phyloP scores from a whole-genome alignment of 2,888 invertebrate species.

The Lithophane semibrunnea region DNA sequence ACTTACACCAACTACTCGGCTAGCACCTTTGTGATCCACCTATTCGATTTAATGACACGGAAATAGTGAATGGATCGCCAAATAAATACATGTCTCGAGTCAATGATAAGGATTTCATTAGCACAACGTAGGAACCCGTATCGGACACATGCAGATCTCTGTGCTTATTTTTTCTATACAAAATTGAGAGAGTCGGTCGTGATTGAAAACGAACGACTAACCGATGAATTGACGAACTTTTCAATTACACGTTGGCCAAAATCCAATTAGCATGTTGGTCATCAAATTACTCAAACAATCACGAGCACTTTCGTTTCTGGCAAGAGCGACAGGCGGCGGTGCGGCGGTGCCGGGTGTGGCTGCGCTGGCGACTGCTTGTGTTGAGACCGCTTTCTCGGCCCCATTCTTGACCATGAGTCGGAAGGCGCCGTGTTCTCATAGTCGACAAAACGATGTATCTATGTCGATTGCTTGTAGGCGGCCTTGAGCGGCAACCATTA shows the following conservation, averaged over 20 bases:
- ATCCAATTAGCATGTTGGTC: slow-evolving; percentile 72
- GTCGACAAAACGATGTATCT: slow-evolving; percentile 89
- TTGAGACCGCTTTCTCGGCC: slow-evolving; percentile 86
- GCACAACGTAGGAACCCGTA: slow-evolving; percentile 64
- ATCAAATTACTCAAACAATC: slow-evolving; percentile 72
- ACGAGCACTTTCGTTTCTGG: slow-evolving; percentile 70
- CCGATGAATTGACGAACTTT: slow-evolving; percentile 67
- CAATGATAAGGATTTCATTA: slow-evolving; percentile 83
- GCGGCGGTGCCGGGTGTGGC: slow-evolving; percentile 64
- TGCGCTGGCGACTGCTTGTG: slow-evolving; percentile 70
- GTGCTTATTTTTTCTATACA: slow-evolving; percentile 69
- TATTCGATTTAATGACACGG: slow-evolving; percentile 85
- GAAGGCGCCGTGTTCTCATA: slow-evolving; percentile 87
- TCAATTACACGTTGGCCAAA: slow-evolving; percentile 69
- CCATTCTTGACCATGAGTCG: slow-evolving; percentile 84
- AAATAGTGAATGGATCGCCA: slow-evolving; percentile 82
- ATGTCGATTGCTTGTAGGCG: slow-evolving; percentile 90
- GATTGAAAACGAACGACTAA: slow-evolving; percentile 71
- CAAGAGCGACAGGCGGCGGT: slow-evolving; percentile 56
- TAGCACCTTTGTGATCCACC: slow-evolving; percentile 83
- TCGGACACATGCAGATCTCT: slow-evolving; percentile 65
- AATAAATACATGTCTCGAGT: slow-evolving; percentile 74
- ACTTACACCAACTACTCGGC: slow-evolving; percentile 69
- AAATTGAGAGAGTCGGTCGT: slow-evolving; percentile 76
- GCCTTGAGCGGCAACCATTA: slow-evolving; percentile 89